phyloP scores from a whole-genome alignment of 2,797 vertebrate species.

The Agapornis canus region DNA sequence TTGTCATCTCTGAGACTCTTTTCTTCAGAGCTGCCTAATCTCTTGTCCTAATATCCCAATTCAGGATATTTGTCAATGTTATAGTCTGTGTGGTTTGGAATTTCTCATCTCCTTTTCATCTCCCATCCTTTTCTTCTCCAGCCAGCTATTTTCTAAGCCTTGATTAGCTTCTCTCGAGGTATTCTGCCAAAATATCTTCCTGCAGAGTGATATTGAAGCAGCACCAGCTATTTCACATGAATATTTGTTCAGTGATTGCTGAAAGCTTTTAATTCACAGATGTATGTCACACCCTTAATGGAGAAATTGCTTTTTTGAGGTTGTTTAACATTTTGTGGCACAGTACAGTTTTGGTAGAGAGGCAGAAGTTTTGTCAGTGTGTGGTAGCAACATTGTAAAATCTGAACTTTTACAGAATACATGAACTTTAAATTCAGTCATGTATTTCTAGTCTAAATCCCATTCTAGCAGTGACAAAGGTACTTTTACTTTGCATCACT shows the following conservation, averaged over 20 bases:
- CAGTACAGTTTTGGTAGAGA: background rate
- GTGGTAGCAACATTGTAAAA: background rate
- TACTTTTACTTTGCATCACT: background rate
- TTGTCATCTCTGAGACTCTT: background rate
- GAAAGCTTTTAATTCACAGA: conserved; percentile 10
- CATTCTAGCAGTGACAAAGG: background rate
- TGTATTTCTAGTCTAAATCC: background rate
- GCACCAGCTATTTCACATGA: background rate
- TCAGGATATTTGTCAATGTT: background rate
- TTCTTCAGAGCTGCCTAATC: background rate
- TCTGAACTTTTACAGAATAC: background rate
- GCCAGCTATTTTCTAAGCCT: background rate
- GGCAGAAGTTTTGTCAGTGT: background rate
- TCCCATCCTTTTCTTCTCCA: background rate
- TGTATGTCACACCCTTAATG: background rate
- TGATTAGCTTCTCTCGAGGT: conserved; percentile 7
- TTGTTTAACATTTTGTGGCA: background rate
- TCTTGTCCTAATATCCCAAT: background rate
- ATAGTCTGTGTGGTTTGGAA: background rate
- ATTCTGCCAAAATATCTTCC: background rate
- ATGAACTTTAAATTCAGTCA: background rate
- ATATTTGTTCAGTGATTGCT: background rate
- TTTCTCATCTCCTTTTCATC: background rate
- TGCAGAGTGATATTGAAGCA: background rate
- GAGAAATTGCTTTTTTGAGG: background rate